Percentiles rank a stretch among this genome's conserved stretches.
Evolutionary conservation across 2,888 invertebrate species (phyloP).

Genomic region (Thereva unica): DNA sequence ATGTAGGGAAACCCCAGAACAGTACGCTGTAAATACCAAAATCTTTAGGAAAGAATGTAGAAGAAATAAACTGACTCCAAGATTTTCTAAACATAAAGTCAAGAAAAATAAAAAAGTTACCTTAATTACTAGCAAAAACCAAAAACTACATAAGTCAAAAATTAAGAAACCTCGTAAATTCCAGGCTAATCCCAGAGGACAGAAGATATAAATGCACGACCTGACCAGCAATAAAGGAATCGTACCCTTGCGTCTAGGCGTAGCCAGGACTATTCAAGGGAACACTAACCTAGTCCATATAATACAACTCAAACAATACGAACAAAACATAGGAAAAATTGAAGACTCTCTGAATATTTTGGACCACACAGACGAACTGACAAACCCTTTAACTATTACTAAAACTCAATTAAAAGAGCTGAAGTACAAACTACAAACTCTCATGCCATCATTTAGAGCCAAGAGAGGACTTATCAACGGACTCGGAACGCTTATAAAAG

Average conservation of each 20-base stretch:
- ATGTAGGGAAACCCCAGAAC: background rate
- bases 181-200: background rate
- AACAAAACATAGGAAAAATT: constrained; percentile 13
- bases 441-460: constrained; percentile 15
- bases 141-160: constrained; percentile 10
- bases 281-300: constrained; percentile 19
- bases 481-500: constrained; percentile 29
- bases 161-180: constrained; percentile 9
- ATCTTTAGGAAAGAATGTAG: constrained; percentile 32
- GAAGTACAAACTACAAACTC: constrained; percentile 1
- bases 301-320: constrained; percentile 14
- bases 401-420: constrained; percentile 16
- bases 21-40: background rate
- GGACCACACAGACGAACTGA: background rate
- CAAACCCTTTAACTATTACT: background rate
- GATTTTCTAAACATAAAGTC: constrained; percentile 25
- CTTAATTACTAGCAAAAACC: constrained; percentile 3
- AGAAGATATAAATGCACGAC: background rate
- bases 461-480: constrained; percentile 33
- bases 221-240: background rate
- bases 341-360: background rate
- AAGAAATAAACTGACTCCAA: constrained; percentile 14
- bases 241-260: background rate
- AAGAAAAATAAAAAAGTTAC: constrained; percentile 7
- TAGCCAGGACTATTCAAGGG: constrained; percentile 4